These are phyloP conservation scores for Spheniscus humboldti DNA, from an alignment of 2,797 vertebrate genomes.

Conservation along the genomic window DNA sequence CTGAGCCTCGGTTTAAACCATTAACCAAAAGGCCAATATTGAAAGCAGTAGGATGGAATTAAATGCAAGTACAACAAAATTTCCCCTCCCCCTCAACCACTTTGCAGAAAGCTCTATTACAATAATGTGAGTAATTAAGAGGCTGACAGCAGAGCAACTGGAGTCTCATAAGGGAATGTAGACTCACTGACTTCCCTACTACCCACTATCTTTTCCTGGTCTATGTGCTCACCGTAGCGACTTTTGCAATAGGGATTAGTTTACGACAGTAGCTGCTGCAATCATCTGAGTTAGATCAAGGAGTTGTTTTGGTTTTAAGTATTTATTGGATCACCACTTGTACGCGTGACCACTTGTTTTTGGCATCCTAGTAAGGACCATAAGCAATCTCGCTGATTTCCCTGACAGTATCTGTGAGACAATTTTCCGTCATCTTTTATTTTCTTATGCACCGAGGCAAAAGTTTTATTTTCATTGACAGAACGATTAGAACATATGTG, in stretches of 20 bases:
- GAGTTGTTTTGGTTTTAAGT: background rate
- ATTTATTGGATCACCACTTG: conserved; percentile 5
- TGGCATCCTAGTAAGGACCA: conserved; percentile 4
- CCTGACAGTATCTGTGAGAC: background rate
- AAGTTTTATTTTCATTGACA: conserved; percentile 61
- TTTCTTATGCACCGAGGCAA: conserved; percentile 16
- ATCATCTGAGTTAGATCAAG: background rate
- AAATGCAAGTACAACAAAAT: background rate
- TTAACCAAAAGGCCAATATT: background rate
- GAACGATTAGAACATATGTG: conserved; percentile 60
- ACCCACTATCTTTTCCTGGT: background rate
- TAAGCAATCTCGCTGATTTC: conserved; percentile 1
- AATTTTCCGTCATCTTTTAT: conserved; percentile 15
- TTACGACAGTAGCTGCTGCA: conserved; percentile 13
- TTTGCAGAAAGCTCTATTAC: background rate
- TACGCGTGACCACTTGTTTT: background rate
- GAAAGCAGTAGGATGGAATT: background rate
- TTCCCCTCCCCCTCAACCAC: background rate
- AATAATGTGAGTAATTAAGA: background rate
- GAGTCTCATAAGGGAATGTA: background rate
- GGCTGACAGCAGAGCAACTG: background rate
- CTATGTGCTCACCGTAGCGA: background rate
- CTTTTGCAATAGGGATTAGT: background rate
- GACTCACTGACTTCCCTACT: background rate
- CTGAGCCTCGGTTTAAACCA: background rate